These are phyloP conservation scores for Hemiscyllium ocellatum DNA, from an alignment of 2,113 vertebrate genomes.

Conservation along the genomic window DNA sequence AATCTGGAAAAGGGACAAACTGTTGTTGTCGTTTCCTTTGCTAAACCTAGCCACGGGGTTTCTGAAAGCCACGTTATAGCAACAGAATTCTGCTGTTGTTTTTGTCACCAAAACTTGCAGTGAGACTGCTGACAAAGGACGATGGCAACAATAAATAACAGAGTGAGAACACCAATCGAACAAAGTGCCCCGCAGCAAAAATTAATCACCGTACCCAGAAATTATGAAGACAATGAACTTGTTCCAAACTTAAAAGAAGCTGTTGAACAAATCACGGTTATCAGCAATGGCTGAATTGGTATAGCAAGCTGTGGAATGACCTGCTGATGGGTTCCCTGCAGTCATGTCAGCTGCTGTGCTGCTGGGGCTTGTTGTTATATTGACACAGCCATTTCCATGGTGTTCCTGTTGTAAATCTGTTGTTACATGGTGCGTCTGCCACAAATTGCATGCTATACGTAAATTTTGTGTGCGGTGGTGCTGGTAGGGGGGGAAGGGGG, in stretches of 20 bases:
- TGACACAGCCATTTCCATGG: conserved; percentile 81
- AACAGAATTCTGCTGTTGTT: not conserved
- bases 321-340: conserved; percentile 22
- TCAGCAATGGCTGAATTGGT: conserved; percentile 23
- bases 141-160: not conserved
- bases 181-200: not conserved
- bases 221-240: not conserved
- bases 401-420: conserved; percentile 79
- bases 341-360: conserved; percentile 51
- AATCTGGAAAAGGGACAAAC: not conserved
- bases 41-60: not conserved
- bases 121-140: not conserved
- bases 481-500: conserved; percentile 51
- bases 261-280: not conserved
- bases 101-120: not conserved
- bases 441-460: conserved; percentile 72
- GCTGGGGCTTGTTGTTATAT: conserved; percentile 67
- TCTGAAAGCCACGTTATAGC: not conserved
- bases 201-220: not conserved
- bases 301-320: not conserved
- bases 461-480: conserved; percentile 70
- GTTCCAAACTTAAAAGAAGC: conserved; percentile 18
- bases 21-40: not conserved
- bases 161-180: not conserved
- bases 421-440: conserved; percentile 78